Evolutionary conservation across 2,888 invertebrate species (phyloP), one percentile per base, ranked within the genome.

Genomic region (Diadegma fenestrale): DNA sequence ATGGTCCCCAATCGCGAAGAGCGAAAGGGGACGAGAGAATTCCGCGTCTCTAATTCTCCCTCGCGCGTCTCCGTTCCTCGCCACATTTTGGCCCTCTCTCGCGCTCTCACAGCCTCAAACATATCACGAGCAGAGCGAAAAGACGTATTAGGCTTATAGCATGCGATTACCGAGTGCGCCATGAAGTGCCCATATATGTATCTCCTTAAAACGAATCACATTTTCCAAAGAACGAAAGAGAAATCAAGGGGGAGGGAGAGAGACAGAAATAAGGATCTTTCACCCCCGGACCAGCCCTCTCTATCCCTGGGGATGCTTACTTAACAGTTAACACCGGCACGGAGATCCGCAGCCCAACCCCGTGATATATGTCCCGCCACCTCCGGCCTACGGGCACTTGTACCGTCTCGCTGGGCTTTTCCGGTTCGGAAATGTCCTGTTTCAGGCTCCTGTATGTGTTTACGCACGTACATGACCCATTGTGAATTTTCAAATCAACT

Each of bases 271-370:
- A n/a, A 43, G 58, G 22, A 45, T 84, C 79, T 78, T 82, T 77
- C 83, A 86, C 63, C 81, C 63, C 81, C 73, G 69, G 80, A 88
- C 85, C 86, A 84, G 83, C 61, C 22, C 73, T 80, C 73, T 80
- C 86, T 61, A 78, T 90, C 91, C 89, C 87, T n/a, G 1, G 88
- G 86, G 90, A 90, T 88, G 86, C 86, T 91, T 88, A 89, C 89
- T 90, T 89, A 89, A 89, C 88, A 84, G 87, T 90, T 91, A 90
- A 90, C 90, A 88, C 87, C 88, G 85, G 61, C 43, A 58, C 64
- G 48, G 76, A 85, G 72, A 82, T 61, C 54, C 80, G 26, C 14
- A 68, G 61, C 72, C 48, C 76, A 72, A 51, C 63, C 58, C 72
- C 51, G 66, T 85, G 82, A 85, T 86, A 80, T 85, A 85, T 77